These are phyloP conservation scores for Oreotragus oreotragus DNA, from an alignment of 2,113 vertebrate genomes.

Conservation along the genomic window DNA sequence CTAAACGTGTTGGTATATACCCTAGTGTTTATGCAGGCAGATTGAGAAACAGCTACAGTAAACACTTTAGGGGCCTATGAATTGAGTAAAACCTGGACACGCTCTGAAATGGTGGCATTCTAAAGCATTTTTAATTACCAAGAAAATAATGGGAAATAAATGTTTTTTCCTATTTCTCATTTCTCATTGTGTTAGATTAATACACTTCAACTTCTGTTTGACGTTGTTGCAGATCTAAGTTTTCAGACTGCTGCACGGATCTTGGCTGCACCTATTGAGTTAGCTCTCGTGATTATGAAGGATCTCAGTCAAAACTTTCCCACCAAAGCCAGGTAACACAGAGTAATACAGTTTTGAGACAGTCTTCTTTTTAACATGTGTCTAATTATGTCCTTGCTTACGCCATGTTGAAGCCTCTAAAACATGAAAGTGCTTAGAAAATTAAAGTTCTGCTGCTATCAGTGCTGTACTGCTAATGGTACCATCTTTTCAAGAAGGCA, in stretches of 20 bases:
- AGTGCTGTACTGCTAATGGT: background rate
- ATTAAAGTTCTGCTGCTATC: background rate
- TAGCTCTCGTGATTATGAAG: constrained; percentile 94
- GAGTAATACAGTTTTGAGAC: background rate
- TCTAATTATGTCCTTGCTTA: background rate
- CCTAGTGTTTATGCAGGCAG: background rate
- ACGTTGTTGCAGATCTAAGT: constrained; percentile 88
- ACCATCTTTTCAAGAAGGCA: background rate
- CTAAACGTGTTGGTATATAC: background rate
- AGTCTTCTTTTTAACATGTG: background rate
- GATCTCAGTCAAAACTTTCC: constrained; percentile 99
- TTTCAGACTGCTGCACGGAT: constrained; percentile 97
- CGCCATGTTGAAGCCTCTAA: background rate
- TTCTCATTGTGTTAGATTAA: background rate
- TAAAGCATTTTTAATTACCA: background rate
- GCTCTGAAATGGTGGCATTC: background rate
- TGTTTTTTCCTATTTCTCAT: background rate
- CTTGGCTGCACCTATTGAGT: constrained; percentile 87
- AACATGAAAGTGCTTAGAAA: constrained; percentile 9
- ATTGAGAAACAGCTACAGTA: background rate
- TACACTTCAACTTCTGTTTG: constrained; percentile 1
- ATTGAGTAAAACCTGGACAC: background rate
- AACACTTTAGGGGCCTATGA: background rate
- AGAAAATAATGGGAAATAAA: background rate
- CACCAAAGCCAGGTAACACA: constrained; percentile 94